phyloP scores from a whole-genome alignment of 2,797 vertebrate genomes.

The Sciaenops ocellatus region DNA sequence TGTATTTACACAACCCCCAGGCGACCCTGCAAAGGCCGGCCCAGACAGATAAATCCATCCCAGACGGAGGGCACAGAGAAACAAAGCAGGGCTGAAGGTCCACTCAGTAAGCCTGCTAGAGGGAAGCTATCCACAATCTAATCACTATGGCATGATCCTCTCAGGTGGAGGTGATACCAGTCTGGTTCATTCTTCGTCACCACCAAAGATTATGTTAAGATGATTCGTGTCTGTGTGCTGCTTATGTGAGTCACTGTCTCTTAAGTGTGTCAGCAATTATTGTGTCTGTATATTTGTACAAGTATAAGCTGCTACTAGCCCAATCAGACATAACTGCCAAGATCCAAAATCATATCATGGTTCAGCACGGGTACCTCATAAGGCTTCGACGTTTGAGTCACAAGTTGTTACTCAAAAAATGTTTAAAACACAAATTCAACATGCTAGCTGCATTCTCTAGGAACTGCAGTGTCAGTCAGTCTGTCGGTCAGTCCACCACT shows the following conservation, averaged over 20 bases:
- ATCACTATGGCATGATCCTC: constrained; percentile 34
- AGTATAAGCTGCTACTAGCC: constrained; percentile 45
- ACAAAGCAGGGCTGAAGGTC: constrained; percentile 26
- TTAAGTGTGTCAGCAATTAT: constrained; percentile 4
- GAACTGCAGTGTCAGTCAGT: not conserved
- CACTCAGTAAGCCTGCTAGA: constrained; percentile 13
- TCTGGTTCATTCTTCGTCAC: constrained; percentile 47
- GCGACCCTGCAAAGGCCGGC: constrained; percentile 59
- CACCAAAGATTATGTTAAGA: constrained; percentile 24
- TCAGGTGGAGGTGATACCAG: constrained; percentile 21
- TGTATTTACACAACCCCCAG: constrained; percentile 80
- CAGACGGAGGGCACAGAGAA: constrained; percentile 44
- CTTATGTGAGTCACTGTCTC: constrained; percentile 64
- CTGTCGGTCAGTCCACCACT: not conserved
- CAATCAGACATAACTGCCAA: not conserved
- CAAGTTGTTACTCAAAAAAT: not conserved
- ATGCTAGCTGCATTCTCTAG: no score
- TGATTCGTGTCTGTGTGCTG: constrained; percentile 27
- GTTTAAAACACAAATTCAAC: not conserved
- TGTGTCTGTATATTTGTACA: constrained; percentile 33
- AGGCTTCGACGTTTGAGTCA: not conserved
- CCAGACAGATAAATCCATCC: constrained; percentile 59
- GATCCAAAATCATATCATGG: not conserved
- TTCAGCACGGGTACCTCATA: not conserved
- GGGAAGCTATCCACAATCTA: constrained; percentile 31